Percentiles rank a stretch among this genome's conserved stretches.
phyloP scores from a whole-genome alignment of 2,888 invertebrate species.

The Hoplodrina blanda region DNA sequence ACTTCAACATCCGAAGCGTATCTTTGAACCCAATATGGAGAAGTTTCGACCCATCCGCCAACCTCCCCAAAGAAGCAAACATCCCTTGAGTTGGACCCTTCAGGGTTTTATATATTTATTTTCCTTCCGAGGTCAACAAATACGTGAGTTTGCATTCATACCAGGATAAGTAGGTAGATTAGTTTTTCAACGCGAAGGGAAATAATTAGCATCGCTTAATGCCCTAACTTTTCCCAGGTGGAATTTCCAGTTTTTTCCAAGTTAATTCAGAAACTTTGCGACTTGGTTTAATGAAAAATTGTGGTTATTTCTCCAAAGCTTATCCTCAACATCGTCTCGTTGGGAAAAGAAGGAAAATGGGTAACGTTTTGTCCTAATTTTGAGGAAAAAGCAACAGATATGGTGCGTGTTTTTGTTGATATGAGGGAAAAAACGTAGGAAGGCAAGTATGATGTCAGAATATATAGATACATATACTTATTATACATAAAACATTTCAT shows the following conservation, averaged over 20 bases:
- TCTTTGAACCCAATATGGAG: slow-evolving; percentile 20
- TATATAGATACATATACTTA: not conserved
- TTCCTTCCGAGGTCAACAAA: slow-evolving; percentile 6
- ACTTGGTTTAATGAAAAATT: slow-evolving; percentile 23
- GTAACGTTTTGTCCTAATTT: slow-evolving; percentile 7
- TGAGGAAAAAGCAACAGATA: slow-evolving; percentile 11
- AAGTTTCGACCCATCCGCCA: slow-evolving; percentile 8
- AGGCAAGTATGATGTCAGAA: too few relatives aligned
- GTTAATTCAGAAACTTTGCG: slow-evolving; percentile 17
- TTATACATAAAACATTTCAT: not conserved
- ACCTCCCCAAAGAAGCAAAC: slow-evolving; percentile 22
- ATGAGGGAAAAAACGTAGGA: not conserved
- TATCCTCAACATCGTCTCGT: slow-evolving; percentile 16
- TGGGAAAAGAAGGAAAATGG: slow-evolving; percentile 29
- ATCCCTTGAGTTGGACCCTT: slow-evolving; percentile 13
- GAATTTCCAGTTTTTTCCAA: slow-evolving; percentile 8
- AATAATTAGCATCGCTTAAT: slow-evolving; percentile 43
- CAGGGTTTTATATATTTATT: slow-evolving; percentile 31
- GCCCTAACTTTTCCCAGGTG: slow-evolving; percentile 29
- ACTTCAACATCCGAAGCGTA: slow-evolving; percentile 9
- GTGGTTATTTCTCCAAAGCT: slow-evolving; percentile 16
- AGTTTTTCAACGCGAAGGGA: slow-evolving; percentile 29
- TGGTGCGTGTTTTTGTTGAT: not conserved
- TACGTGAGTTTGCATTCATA: slow-evolving; percentile 15
- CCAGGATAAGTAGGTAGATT: slow-evolving; percentile 30